Base-by-base conservation (phyloP, 2,113 vertebrate species). In the Daphoenositta chrysoptera region DNA sequence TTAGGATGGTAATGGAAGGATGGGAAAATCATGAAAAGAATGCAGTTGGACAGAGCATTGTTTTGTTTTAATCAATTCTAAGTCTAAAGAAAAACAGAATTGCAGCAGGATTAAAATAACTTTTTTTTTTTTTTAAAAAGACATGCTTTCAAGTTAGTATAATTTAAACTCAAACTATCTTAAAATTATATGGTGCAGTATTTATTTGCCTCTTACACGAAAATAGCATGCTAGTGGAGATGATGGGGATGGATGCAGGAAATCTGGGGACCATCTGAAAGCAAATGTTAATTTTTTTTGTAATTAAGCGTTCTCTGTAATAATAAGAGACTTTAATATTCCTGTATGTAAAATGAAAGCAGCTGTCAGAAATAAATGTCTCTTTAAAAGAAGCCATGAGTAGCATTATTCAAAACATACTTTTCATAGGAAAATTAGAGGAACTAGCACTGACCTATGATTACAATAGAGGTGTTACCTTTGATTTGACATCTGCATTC, bases 1-100 rank as follows among this genome's bases (percentile, higher is more conserved):
- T 97, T 95, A 85, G 95, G 79, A 75, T 88, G 83, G 91, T 92
- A 95, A 87, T 83, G 86, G 87, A 97, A 96, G 90, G 92, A 97
- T 95, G 86, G 89, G 89, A 95, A 97, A 93, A 75, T 83, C 11
- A 53, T 94, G 81, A 94, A 89, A 92, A 97, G 91, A 97, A 95
- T 60, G 45, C 60, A 95, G 77, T 96, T 97, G 66, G 61, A 94
- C 57, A 96, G 64, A 95, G 6, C n/a, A 63, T 88, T 97, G 63
- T 95, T 97, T 97, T 97, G 71, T 92, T 96, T 97, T 94, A 97
- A 95, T 97, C 42, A 91, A 26, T 87, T 96, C 5, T 93, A 95
- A 92, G 39, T 87, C 83, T 82, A 72, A 94, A 96, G 61, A 44
- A 96, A 89, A 84, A 75, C 11, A 92, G 42, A 94, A 90, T 75